phyloP scores from a whole-genome alignment of 2,113 vertebrate species.

The Pseudorectes ferrugineus region DNA sequence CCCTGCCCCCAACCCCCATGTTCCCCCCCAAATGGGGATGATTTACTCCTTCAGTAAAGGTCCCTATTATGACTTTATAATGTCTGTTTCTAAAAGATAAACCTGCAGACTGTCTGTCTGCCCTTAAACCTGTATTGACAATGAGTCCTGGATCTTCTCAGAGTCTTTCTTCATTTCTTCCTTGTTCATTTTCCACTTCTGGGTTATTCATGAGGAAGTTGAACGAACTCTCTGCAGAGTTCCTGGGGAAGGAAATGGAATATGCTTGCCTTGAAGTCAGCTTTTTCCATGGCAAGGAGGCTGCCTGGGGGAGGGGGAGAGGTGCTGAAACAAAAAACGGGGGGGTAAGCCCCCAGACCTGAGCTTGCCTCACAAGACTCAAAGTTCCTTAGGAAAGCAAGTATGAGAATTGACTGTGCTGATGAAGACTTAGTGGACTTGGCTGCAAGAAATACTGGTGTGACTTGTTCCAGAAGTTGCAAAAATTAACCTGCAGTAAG shows the following conservation, averaged over 20 bases:
- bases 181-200: background rate
- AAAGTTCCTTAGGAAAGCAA: background rate
- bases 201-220: background rate
- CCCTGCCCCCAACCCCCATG: fast-evolving
- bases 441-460: background rate
- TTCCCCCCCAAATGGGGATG: background rate
- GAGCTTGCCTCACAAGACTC: background rate
- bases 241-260: conserved; percentile 35
- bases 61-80: background rate
- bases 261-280: conserved; percentile 11
- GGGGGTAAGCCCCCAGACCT: background rate
- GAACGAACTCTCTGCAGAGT: background rate
- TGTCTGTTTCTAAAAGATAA: background rate
- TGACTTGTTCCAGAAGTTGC: background rate
- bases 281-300: background rate
- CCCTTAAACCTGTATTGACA: background rate
- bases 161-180: background rate
- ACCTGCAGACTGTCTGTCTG: background rate
- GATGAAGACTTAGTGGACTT: background rate
- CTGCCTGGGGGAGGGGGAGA: background rate
- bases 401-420: background rate
- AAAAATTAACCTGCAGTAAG: background rate
- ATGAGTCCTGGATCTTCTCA: background rate
- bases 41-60: background rate
- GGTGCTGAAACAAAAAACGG: background rate